Percentiles rank a stretch among this genome's conserved stretches.
Evolutionary conservation across 2,113 vertebrate species (phyloP).

Genomic region (Ptilorrhoa leucosticta): DNA sequence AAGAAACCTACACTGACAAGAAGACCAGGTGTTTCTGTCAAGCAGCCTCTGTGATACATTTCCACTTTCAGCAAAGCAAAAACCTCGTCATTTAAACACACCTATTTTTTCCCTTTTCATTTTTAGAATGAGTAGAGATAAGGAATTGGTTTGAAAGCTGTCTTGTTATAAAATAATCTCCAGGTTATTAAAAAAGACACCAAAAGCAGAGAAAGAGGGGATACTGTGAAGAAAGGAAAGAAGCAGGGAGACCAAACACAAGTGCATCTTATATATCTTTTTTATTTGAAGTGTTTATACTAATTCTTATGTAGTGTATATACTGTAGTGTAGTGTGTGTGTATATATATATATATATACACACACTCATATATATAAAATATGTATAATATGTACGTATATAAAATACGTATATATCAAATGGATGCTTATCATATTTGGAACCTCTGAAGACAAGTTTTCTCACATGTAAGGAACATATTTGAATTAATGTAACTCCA

Average conservation of each 20-base stretch:
- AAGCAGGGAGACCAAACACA: background rate
- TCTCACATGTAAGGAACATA: background rate
- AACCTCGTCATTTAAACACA: background rate
- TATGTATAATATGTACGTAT: background rate
- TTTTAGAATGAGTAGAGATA: background rate
- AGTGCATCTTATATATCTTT: background rate
- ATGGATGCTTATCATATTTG: background rate
- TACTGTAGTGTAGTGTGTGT: background rate
- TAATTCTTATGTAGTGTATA: background rate
- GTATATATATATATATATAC: too few species aligned
- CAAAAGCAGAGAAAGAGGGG: background rate
- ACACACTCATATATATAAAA: background rate
- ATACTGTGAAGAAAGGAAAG: background rate
- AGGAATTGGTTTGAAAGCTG: background rate
- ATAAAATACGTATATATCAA: background rate
- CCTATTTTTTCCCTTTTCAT: background rate
- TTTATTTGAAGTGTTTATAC: background rate
- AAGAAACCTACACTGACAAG: background rate
- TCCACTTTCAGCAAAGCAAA: background rate
- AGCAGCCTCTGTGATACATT: background rate
- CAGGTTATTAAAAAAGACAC: background rate
- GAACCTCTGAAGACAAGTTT: background rate
- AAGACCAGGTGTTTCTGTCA: background rate
- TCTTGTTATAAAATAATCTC: background rate
- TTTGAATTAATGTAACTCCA: background rate